Evolutionary conservation across 2,888 invertebrate species (phyloP), one percentile per base, ranked within the genome.

Genomic region (Cordylochernes scorpioides): DNA sequence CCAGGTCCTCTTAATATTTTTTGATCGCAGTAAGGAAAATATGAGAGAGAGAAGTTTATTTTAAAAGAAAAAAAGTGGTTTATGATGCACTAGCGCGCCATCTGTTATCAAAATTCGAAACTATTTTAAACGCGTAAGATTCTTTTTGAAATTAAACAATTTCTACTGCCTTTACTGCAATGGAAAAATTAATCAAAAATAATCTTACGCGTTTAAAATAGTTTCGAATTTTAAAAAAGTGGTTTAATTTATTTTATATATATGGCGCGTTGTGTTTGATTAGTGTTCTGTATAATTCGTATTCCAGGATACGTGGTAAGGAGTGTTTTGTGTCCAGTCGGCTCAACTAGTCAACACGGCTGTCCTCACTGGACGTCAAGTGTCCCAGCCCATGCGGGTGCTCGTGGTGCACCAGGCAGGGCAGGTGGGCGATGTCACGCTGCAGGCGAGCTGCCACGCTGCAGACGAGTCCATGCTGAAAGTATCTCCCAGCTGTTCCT

Each of bases 281-380:
- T n/a, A 12, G n/a, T n/a, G n/a, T n/a, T n/a, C n/a, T n/a, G n/a
- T n/a, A n/a, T n/a, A n/a, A n/a, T n/a, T n/a, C n/a, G n/a, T n/a
- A n/a, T n/a, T n/a, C n/a, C n/a, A n/a, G n/a, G n/a, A n/a, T n/a
- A n/a, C n/a, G n/a, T n/a, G n/a, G n/a, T n/a, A n/a, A n/a, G n/a
- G n/a, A n/a, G n/a, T n/a, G 47, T 45, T 40, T 59, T 60, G 28
- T n/a, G 16, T 18, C 3, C 58, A 86, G 82, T 84, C 78, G 52
- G 78, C 75, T 71, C 84, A 86, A 56, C 68, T 91, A 19, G 64
- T 91, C 57, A 91, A 91, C 58, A 82, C 84, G 2, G 91, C 88
- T 0, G 77, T 86, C 35, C 60, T 91, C 48, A 88, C 86, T 5
- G 86, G 86, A 1, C 68, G 75, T 28, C 80, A 82, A 56, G 80